phyloP scores from a whole-genome alignment of 2,888 invertebrate species.

The Beris morrisii region DNA sequence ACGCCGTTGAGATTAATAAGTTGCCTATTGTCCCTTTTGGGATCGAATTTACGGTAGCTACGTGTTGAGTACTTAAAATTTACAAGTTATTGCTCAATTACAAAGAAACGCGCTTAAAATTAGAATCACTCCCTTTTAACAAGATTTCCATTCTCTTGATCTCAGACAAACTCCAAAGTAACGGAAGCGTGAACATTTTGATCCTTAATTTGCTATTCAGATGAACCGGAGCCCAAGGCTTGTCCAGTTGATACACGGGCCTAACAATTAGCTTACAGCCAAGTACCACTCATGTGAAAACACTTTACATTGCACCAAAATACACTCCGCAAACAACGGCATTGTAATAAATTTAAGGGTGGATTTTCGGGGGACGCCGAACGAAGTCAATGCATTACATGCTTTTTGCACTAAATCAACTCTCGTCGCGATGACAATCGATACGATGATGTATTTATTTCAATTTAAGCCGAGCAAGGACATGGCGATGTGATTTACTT shows the following conservation, averaged over 20 bases:
- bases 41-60: no score
- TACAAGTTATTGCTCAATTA: no score
- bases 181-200: slow-evolving; percentile 21
- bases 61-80: no score
- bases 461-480: neutral
- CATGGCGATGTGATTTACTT: neutral
- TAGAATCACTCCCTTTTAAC: no score
- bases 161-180: slow-evolving; percentile 14
- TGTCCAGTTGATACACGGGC: slow-evolving; percentile 18
- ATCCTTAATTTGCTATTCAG: slow-evolving; percentile 24
- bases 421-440: slow-evolving; percentile 9
- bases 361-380: slow-evolving; percentile 6
- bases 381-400: slow-evolving; percentile 25
- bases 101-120: no score
- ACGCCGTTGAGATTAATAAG: no score
- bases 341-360: neutral
- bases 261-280: slow-evolving; percentile 22
- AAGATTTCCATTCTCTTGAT: no score
- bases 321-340: slow-evolving; percentile 11
- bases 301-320: neutral
- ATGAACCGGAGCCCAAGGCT: neutral
- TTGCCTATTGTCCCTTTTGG: no score
- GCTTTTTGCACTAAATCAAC: slow-evolving; percentile 16
- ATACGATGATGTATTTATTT: slow-evolving; percentile 23
- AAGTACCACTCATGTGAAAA: slow-evolving; percentile 17